Evolutionary conservation across 2,888 invertebrate genomes (phyloP).

Genomic region (Nowickia ferox): DNA sequence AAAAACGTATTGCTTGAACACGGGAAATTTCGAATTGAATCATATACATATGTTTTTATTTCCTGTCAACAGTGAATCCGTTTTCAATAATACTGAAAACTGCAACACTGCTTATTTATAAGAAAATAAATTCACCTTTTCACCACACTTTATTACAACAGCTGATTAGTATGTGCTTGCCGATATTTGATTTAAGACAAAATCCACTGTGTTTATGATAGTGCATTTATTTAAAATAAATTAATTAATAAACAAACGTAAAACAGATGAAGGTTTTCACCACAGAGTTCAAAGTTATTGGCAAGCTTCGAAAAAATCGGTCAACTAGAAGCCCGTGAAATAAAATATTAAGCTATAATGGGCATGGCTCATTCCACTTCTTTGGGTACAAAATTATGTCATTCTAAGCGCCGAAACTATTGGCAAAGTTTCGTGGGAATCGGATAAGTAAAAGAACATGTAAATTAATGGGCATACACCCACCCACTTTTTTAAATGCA

Average conservation of each 20-base stretch:
- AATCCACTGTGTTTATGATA: too few relatives aligned
- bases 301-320: too few relatives aligned
- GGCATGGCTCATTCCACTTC: too few relatives aligned
- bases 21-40: background rate
- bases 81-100: background rate
- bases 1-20: too few relatives aligned
- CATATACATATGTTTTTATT: background rate
- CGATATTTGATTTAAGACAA: background rate
- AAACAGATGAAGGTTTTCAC: slow-evolving; percentile 36
- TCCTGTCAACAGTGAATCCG: background rate
- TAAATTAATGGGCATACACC: too few relatives aligned
- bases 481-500: too few relatives aligned
- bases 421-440: too few relatives aligned
- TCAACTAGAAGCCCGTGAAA: too few relatives aligned
- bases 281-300: slow-evolving; percentile 34
- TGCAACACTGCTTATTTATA: background rate
- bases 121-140: background rate
- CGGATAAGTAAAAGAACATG: too few relatives aligned
- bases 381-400: too few relatives aligned
- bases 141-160: slow-evolving; percentile 22
- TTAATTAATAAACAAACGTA: slow-evolving; percentile 36
- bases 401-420: too few relatives aligned
- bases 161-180: background rate
- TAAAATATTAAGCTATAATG: too few relatives aligned
- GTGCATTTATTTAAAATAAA: background rate